Percentiles rank a stretch among this genome's conserved stretches.
Conservation (phyloP, 2,113 vertebrate species). For the Octodon degus region DNA sequence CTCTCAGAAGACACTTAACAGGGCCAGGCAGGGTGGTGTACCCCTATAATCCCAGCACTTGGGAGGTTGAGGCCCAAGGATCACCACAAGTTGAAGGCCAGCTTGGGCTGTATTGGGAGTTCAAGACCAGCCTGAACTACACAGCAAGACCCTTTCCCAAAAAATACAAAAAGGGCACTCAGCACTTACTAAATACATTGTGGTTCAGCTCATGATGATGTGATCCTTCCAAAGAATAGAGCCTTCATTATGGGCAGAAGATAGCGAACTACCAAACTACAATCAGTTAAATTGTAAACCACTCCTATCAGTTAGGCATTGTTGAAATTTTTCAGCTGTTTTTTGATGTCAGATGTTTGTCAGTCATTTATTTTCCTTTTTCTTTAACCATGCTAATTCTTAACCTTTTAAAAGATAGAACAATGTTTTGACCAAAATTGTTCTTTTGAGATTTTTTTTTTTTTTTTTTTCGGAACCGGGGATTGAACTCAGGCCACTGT, state of each 20-base stretch:
- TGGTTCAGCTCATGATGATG: neutral
- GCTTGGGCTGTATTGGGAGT: neutral
- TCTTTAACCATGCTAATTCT: constrained; percentile 17
- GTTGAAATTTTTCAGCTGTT: neutral
- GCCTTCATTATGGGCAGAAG: neutral
- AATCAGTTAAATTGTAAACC: neutral
- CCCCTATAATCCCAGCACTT: neutral
- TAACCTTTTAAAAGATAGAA: constrained; percentile 36
- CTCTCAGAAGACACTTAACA: neutral
- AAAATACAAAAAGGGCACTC: neutral
- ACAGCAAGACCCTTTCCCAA: neutral
- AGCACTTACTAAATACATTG: neutral
- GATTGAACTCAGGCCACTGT: too few species aligned
- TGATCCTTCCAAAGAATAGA: constrained; percentile 7
- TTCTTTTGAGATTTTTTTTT: neutral
- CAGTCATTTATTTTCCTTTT: neutral
- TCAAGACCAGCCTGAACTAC: neutral
- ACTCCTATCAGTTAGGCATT: neutral
- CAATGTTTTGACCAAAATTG: neutral
- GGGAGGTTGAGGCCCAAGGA: neutral
- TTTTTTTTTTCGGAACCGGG: too few species aligned
- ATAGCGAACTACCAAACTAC: neutral
- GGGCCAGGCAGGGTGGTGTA: neutral
- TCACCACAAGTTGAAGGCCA: neutral
- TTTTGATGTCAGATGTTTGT: neutral